Conservation (phyloP, 2,113 vertebrate species). For the Callionymus lyra region DNA sequence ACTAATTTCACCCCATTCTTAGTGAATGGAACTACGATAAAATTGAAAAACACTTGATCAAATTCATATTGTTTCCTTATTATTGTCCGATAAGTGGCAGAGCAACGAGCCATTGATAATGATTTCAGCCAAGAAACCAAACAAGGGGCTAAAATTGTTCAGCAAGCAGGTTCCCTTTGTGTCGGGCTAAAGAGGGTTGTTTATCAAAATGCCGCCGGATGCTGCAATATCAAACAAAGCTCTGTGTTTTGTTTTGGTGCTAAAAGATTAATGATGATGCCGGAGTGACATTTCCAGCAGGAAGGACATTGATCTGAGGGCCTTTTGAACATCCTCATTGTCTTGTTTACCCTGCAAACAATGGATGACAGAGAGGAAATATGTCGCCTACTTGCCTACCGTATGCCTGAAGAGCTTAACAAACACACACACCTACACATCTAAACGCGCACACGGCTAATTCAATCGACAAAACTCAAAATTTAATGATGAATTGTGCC, state of each 20-base stretch:
- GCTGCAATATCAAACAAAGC: conserved; percentile 44
- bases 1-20: no score
- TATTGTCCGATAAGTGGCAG: no score
- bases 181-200: conserved; percentile 34
- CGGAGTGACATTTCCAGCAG: conserved; percentile 56
- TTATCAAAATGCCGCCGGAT: conserved; percentile 35
- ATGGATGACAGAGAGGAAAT: conserved; percentile 28
- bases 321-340: conserved; percentile 46
- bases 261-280: conserved; percentile 57
- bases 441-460: conserved; percentile 4
- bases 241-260: conserved; percentile 48
- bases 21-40: no score
- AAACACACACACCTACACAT: conserved; percentile 1
- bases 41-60: no score
- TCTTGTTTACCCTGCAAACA: conserved; percentile 50
- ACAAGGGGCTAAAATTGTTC: no score
- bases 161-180: conserved; percentile 39
- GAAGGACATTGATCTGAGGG: conserved; percentile 52
- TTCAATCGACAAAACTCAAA: conserved; percentile 24
- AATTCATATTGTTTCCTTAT: no score
- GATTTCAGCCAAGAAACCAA: no score
- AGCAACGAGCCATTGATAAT: no score
- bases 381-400: conserved; percentile 11
- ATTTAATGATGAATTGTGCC: conserved; percentile 22
- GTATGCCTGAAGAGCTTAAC: background rate